Percentiles rank a stretch among this genome's conserved stretches.
Evolutionary conservation across 2,797 vertebrate species (phyloP).

Genomic region (Sebastes goodei): DNA sequence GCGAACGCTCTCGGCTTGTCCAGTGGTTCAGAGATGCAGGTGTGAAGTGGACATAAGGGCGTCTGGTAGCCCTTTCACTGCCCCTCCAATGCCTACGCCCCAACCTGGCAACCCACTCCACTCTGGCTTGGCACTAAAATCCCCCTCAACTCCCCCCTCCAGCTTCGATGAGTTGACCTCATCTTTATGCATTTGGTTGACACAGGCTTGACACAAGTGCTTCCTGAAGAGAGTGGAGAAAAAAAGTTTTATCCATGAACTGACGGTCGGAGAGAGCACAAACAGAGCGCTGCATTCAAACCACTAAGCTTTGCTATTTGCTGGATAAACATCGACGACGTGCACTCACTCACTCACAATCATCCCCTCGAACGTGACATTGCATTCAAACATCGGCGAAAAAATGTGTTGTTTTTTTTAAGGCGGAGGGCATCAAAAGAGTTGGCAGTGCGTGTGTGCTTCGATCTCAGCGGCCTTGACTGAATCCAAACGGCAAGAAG

Average conservation of each 20-base stretch:
- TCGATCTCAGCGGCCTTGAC: constrained; percentile 64
- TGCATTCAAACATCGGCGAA: constrained; percentile 5
- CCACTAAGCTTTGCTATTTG: constrained; percentile 57
- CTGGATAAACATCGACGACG: constrained; percentile 44
- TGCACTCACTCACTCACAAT: constrained; percentile 39
- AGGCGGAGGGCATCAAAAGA: constrained; percentile 25
- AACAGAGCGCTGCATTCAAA: constrained; percentile 43
- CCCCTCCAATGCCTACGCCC: constrained; percentile 49
- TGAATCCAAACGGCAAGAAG: constrained; percentile 55
- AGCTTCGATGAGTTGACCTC: constrained; percentile 66
- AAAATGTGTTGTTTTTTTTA: not conserved
- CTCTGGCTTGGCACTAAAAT: constrained; percentile 21
- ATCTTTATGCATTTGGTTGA: constrained; percentile 51
- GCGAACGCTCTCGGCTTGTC: constrained; percentile 93
- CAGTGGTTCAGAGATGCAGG: constrained; percentile 92
- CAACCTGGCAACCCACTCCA: constrained; percentile 44
- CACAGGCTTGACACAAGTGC: constrained; percentile 43
- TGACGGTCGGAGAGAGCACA: constrained; percentile 15
- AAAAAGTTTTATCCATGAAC: constrained; percentile 24
- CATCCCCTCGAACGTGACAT: constrained; percentile 11
- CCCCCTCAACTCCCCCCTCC: not conserved
- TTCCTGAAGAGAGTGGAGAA: constrained; percentile 42
- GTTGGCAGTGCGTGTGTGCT: constrained; percentile 21
- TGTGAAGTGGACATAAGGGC: constrained; percentile 80
- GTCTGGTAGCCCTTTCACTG: constrained; percentile 58